phyloP scores from a whole-genome alignment of 2,113 vertebrate species.

The Misgurnus mizolepis region DNA sequence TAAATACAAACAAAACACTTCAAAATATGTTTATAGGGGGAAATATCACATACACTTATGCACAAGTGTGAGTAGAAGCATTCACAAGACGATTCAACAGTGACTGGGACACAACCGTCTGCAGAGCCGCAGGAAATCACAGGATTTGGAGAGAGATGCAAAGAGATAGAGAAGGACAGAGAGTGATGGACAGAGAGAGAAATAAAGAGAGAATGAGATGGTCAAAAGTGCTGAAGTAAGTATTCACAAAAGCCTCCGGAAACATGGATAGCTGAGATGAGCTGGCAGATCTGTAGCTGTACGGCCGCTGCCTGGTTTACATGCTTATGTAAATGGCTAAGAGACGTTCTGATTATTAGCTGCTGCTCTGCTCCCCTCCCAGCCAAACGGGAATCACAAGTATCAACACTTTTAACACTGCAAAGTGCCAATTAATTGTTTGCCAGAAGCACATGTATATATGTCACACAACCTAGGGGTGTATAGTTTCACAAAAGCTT shows the following conservation, averaged over 20 bases:
- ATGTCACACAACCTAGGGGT: slow-evolving; percentile 32
- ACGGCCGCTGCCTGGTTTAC: slow-evolving; percentile 16
- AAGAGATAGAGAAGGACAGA: not conserved
- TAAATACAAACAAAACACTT: not conserved
- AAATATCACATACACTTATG: not conserved
- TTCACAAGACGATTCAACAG: slow-evolving; percentile 31
- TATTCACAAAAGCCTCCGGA: slow-evolving; percentile 61
- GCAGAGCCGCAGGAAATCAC: slow-evolving; percentile 47
- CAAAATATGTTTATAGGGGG: not conserved
- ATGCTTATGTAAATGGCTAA: slow-evolving; percentile 66
- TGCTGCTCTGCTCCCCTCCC: slow-evolving; percentile 47
- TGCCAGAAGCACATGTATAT: slow-evolving; percentile 51
- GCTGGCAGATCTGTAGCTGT: not conserved
- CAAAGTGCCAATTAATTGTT: slow-evolving; percentile 71
- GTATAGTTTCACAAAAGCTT: slow-evolving; percentile 28
- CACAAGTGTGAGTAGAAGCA: slow-evolving; percentile 1
- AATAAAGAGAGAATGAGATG: not conserved
- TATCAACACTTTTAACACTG: slow-evolving; percentile 66
- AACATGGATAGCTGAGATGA: slow-evolving; percentile 39
- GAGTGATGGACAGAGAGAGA: not conserved
- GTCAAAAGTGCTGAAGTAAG: slow-evolving; percentile 62
- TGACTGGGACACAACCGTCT: slow-evolving; percentile 19
- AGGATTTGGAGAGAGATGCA: not conserved
- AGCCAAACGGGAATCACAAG: slow-evolving; percentile 57
- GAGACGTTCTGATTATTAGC: slow-evolving; percentile 66